A percentile compares a stretch with the other conserved stretches of the same genome.
Conservation (phyloP, 2,888 invertebrate species). For the Drosophila trichaetosa region DNA sequence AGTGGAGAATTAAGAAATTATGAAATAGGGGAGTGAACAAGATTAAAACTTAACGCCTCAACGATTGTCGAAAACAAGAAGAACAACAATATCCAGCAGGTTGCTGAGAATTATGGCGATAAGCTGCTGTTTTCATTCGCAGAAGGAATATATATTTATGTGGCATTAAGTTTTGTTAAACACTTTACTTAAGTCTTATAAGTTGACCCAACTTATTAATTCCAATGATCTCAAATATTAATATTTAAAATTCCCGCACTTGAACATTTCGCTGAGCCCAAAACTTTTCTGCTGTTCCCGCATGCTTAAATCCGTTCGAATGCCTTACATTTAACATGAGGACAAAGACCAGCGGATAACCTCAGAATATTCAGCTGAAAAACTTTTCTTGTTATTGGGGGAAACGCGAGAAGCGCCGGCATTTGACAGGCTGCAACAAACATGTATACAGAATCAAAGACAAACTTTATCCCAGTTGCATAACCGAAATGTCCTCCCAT, state of each 20-base stretch:
- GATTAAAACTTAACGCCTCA: constrained; percentile 26
- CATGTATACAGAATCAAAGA: constrained; percentile 22
- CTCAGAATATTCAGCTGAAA: constrained; percentile 5
- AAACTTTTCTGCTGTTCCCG: not conserved
- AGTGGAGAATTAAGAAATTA: constrained; percentile 46
- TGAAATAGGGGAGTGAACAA: constrained; percentile 6
- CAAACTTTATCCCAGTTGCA: constrained; percentile 16
- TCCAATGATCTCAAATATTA: not conserved
- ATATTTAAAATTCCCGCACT: not conserved
- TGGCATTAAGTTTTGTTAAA: no score
- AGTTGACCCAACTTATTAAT: not conserved
- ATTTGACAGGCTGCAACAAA: constrained; percentile 31
- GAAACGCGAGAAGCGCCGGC: constrained; percentile 1
- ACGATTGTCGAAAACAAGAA: not conserved
- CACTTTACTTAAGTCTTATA: not conserved
- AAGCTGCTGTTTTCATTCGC: not conserved
- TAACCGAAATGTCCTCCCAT: constrained; percentile 4
- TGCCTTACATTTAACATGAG: not conserved
- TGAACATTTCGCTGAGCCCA: constrained; percentile 1
- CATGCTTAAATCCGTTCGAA: not conserved
- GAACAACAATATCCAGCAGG: not conserved
- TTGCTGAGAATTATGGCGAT: no score
- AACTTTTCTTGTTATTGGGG: constrained; percentile 22
- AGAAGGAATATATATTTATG: not conserved
- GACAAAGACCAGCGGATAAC: constrained; percentile 1